These are phyloP conservation scores for Girardinus metallicus DNA, from an alignment of 2,797 vertebrate genomes.

Conservation along the genomic window DNA sequence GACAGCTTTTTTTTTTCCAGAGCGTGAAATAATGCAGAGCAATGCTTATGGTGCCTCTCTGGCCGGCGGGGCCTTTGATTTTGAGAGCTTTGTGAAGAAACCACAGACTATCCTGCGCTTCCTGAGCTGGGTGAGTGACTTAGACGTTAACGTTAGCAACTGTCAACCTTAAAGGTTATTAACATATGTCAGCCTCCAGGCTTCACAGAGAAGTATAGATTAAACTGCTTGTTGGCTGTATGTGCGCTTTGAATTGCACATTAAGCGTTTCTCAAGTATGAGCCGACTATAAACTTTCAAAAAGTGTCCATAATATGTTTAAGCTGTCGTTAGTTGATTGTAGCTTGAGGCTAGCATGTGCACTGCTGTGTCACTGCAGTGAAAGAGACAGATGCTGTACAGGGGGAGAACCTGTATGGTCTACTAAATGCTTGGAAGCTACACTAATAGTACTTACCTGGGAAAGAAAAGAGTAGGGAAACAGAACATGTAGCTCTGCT, in stretches of 20 bases:
- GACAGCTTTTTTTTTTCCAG: background rate
- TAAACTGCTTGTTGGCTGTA: accelerated
- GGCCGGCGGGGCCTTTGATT: slow-evolving; percentile 79
- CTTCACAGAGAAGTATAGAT: background rate
- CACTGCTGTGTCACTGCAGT: slow-evolving; percentile 50
- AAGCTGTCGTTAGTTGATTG: background rate
- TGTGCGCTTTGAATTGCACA: background rate
- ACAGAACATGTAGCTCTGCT: background rate
- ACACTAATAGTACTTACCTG: too few relatives aligned
- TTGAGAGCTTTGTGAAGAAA: slow-evolving; percentile 65
- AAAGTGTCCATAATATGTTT: background rate
- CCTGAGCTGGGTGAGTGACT: slow-evolving; percentile 81
- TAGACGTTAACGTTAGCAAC: slow-evolving; percentile 43
- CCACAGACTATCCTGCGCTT: slow-evolving; percentile 78
- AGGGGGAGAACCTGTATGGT: background rate
- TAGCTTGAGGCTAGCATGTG: slow-evolving; percentile 32
- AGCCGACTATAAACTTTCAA: background rate
- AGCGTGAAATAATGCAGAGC: slow-evolving; percentile 68
- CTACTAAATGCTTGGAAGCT: background rate
- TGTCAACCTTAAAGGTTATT: slow-evolving; percentile 40
- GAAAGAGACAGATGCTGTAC: background rate
- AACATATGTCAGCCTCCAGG: slow-evolving; percentile 52
- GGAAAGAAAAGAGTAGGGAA: background rate
- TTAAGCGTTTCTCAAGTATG: accelerated
- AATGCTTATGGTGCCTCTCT: slow-evolving; percentile 80